Conservation (phyloP, 2,888 invertebrate species). For the Unio pictorum region DNA sequence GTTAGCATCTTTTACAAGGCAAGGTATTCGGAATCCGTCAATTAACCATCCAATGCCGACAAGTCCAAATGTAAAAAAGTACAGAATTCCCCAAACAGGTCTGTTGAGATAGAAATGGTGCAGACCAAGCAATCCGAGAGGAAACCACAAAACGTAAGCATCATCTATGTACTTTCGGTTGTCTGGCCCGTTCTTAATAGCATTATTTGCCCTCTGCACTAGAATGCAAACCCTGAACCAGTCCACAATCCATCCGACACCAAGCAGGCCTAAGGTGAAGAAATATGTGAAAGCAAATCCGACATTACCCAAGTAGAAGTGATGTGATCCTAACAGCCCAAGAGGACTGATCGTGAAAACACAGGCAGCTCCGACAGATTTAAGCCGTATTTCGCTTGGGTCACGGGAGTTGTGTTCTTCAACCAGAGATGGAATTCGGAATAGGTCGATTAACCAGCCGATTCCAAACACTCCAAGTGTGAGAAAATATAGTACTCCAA, state of each 20-base stretch:
- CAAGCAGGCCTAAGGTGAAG: constrained; percentile 43
- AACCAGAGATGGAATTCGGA: neutral
- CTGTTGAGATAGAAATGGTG: constrained; percentile 49
- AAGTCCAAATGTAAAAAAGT: constrained; percentile 50
- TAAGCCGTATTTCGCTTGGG: constrained; percentile 5
- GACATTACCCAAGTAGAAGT: constrained; percentile 42
- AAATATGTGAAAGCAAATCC: constrained; percentile 45
- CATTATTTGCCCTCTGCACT: constrained; percentile 42
- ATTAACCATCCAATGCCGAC: constrained; percentile 52
- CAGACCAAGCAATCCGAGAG: constrained; percentile 27
- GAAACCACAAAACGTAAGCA: constrained; percentile 50
- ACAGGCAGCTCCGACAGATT: constrained; percentile 29
- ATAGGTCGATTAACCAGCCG: constrained; percentile 13
- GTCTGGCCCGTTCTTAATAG: constrained; percentile 11
- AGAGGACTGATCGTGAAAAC: constrained; percentile 33
- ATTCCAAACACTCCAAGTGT: constrained; percentile 30
- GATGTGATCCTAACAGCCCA: constrained; percentile 47
- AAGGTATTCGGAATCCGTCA: constrained; percentile 46
- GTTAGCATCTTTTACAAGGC: constrained; percentile 45
- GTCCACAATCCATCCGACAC: constrained; percentile 55
- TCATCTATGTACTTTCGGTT: constrained; percentile 42
- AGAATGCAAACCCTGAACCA: constrained; percentile 49
- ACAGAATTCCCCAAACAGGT: constrained; percentile 47
- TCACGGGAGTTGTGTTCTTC: neutral
- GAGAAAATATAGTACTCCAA: constrained; percentile 23